Percentiles rank a stretch among this genome's conserved stretches.
phyloP scores from a whole-genome alignment of 2,797 vertebrate species.

The Xenopus petersii region DNA sequence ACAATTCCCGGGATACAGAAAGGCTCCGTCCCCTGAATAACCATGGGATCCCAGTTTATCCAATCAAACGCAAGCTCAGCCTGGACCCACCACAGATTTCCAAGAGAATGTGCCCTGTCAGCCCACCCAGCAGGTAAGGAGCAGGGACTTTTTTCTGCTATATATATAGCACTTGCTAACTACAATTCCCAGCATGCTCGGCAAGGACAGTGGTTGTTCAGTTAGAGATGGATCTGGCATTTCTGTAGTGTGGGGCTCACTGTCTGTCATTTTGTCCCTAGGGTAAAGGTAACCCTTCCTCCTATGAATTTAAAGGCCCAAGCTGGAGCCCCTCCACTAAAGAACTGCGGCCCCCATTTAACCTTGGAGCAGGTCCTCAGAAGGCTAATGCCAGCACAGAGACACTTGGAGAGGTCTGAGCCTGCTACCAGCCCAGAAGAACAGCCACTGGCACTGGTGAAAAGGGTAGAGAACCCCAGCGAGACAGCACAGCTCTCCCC shows the following conservation, averaged over 20 bases:
- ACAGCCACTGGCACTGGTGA: conserved; percentile 6
- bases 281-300: conserved; percentile 10
- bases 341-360: background rate
- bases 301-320: background rate
- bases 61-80: conserved; percentile 46
- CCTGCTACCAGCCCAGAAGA: background rate
- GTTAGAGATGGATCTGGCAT: background rate
- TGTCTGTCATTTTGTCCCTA: background rate
- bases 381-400: background rate
- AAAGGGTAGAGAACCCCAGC: background rate
- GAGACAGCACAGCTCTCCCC: background rate
- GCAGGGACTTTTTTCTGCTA: too few relatives aligned
- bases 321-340: background rate
- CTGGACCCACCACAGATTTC: conserved; percentile 12
- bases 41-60: conserved; percentile 43
- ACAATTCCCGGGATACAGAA: conserved; percentile 37
- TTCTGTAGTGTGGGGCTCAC: background rate
- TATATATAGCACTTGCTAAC: too few relatives aligned
- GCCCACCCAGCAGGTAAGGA: conserved; percentile 14
- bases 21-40: conserved; percentile 35
- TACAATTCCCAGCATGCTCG: too few relatives aligned
- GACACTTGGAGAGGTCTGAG: background rate
- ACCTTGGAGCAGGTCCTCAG: background rate
- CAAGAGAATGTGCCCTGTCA: conserved; percentile 17
- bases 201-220: background rate